These are phyloP conservation scores for Peromyscus polionotus DNA, from an alignment of 2,113 vertebrate genomes.

Conservation along the genomic window DNA sequence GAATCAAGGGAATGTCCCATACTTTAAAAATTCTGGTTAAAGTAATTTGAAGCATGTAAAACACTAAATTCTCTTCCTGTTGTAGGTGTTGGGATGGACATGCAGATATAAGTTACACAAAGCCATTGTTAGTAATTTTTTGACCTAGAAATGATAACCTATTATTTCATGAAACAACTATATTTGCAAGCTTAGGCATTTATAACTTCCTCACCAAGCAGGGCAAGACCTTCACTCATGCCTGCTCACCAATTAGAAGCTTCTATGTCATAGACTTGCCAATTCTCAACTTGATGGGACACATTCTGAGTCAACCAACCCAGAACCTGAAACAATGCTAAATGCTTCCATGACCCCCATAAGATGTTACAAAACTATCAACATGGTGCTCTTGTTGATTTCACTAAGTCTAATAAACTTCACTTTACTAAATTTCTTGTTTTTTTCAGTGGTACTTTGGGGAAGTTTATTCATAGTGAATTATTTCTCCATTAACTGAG, in stretches of 20 bases:
- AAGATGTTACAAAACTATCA: background rate
- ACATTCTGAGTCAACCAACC: background rate
- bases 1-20: background rate
- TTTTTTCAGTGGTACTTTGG: background rate
- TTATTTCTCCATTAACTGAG: background rate
- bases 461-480: background rate
- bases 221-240: background rate
- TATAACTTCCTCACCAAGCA: background rate
- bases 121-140: background rate
- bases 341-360: background rate
- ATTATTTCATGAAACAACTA: background rate
- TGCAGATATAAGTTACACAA: background rate
- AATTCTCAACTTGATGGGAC: background rate
- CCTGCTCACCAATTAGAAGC: background rate
- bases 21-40: background rate
- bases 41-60: background rate
- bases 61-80: background rate
- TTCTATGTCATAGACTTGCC: background rate
- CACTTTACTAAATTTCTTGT: background rate
- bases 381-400: background rate
- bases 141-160: background rate
- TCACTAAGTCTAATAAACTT: background rate
- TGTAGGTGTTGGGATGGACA: background rate
- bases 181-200: background rate
- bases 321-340: background rate